Percentiles rank a stretch among this genome's conserved stretches.
phyloP scores from a whole-genome alignment of 2,888 invertebrate genomes.

The Corbicula japonica region DNA sequence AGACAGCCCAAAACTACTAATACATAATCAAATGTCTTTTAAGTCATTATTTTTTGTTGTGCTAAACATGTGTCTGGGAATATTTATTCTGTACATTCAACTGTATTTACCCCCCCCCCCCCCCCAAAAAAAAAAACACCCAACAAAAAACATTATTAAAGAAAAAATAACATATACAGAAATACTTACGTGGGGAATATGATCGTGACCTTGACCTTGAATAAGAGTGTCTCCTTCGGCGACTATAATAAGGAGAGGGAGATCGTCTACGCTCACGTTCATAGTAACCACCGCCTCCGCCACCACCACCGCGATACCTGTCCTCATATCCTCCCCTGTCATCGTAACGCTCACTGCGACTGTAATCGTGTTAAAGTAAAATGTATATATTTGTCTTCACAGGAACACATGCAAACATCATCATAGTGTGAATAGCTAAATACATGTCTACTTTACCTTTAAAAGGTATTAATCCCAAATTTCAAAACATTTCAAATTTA shows the following conservation, averaged over 20 bases:
- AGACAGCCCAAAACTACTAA: too few relatives aligned
- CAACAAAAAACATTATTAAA: neutral
- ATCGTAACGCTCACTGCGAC: constrained; percentile 33
- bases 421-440: neutral
- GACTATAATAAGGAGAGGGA: constrained; percentile 55
- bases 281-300: neutral
- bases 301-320: constrained; percentile 28
- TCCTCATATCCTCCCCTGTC: neutral
- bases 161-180: neutral
- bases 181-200: constrained; percentile 66
- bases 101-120: too few relatives aligned
- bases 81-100: too few relatives aligned
- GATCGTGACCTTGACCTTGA: constrained; percentile 66
- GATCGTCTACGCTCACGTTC: constrained; percentile 31
- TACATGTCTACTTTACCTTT: neutral
- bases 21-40: too few relatives aligned
- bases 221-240: constrained; percentile 51
- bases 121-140: constrained; percentile 1
- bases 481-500: neutral
- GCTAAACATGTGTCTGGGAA: too few relatives aligned
- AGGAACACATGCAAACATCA: too few relatives aligned
- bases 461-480: neutral
- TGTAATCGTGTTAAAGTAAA: too few relatives aligned
- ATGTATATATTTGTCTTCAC: too few relatives aligned
- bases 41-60: too few relatives aligned